Percentiles rank a stretch among this genome's conserved stretches.
Conservation (phyloP, 2,888 invertebrate genomes). For the Portevinia maculata region DNA sequence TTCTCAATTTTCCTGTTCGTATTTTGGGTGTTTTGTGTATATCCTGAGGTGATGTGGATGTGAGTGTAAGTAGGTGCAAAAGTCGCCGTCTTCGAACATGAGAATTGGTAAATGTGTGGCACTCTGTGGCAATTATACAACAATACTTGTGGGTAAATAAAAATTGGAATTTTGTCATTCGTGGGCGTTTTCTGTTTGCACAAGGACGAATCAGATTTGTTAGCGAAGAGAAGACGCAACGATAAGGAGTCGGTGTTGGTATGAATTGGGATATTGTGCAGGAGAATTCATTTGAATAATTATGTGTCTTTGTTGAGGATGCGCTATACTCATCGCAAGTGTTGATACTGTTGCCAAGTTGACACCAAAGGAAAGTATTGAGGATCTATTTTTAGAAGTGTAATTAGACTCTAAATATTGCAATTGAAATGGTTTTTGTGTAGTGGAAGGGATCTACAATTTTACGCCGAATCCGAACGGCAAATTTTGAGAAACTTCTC, state of each 20-base stretch:
- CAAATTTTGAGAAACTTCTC: no score
- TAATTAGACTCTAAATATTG: no score
- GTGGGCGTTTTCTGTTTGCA: slow-evolving; percentile 60
- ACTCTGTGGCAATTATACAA: slow-evolving; percentile 47
- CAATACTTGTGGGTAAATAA: slow-evolving; percentile 61
- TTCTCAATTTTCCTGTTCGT: slow-evolving; percentile 45
- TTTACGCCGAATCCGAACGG: no score
- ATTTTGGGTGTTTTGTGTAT: slow-evolving; percentile 25
- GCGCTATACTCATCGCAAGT: no score
- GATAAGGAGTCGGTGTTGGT: not conserved
- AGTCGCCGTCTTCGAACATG: not conserved
- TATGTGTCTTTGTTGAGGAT: not conserved
- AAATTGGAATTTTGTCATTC: slow-evolving; percentile 55
- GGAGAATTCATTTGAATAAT: not conserved
- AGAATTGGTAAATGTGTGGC: slow-evolving; percentile 27
- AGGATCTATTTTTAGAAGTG: no score
- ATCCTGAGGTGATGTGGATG: slow-evolving; percentile 21
- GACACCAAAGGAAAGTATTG: no score
- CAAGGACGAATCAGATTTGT: slow-evolving; percentile 58
- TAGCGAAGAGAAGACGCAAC: not conserved
- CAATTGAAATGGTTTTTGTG: no score
- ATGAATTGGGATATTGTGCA: not conserved
- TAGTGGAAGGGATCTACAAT: no score
- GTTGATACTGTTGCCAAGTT: no score
- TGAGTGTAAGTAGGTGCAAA: slow-evolving; percentile 31